Evolutionary conservation across 2,888 invertebrate genomes (phyloP).

Genomic region (Epinotia nisella): DNA sequence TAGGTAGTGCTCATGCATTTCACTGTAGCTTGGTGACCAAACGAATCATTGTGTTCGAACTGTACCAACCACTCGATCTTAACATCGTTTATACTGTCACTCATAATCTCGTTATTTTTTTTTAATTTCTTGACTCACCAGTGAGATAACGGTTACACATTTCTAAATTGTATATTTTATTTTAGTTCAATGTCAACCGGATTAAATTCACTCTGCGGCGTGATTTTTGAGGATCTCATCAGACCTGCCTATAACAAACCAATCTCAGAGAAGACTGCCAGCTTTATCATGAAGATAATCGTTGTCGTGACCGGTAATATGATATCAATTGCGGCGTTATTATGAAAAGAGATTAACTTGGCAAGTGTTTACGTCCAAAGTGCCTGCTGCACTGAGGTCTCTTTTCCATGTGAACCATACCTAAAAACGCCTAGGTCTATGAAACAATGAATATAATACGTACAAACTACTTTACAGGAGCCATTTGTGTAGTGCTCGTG

Average conservation of each 20-base stretch:
- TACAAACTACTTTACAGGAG: constrained; percentile 64
- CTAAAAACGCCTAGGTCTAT: background rate
- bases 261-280: constrained; percentile 86
- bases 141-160: background rate
- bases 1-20: too few relatives aligned
- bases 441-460: constrained; percentile 1
- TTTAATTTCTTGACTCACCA: background rate
- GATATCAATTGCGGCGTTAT: background rate
- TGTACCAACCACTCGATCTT: too few relatives aligned
- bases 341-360: background rate
- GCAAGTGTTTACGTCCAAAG: background rate
- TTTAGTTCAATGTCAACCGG: constrained; percentile 91
- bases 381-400: too few relatives aligned
- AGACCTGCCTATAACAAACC: constrained; percentile 87
- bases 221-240: constrained; percentile 90
- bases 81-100: too few relatives aligned
- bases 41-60: too few relatives aligned
- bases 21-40: too few relatives aligned
- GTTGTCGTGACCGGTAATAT: constrained; percentile 85
- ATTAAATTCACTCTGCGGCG: constrained; percentile 90
- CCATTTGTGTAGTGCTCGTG: constrained; percentile 87
- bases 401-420: too few relatives aligned
- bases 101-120: too few relatives aligned
- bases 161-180: constrained; percentile 37
- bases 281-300: constrained; percentile 88